phyloP scores from a whole-genome alignment of 2,888 invertebrate species.

The Caenorhabditis imperialis region DNA sequence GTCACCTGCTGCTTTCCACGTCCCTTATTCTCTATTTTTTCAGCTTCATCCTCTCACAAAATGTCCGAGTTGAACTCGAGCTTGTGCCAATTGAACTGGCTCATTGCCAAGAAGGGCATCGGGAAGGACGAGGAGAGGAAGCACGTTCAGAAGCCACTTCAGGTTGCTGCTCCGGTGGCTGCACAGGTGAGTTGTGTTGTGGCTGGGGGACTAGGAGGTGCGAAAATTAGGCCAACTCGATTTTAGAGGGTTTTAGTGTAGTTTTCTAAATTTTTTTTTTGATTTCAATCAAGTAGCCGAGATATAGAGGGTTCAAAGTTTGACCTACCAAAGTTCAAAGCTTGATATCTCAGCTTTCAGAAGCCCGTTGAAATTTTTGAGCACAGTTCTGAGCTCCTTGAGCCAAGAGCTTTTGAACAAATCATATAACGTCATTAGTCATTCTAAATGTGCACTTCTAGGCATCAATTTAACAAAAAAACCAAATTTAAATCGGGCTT shows the following conservation, averaged over 20 bases:
- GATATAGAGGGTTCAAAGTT: neutral
- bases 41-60: slow-evolving; percentile 1
- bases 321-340: too few relatives aligned
- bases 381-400: too few relatives aligned
- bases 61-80: slow-evolving; percentile 62
- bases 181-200: too few relatives aligned
- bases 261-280: neutral
- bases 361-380: too few relatives aligned
- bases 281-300: neutral
- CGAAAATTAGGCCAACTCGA: neutral
- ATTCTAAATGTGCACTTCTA: too few relatives aligned
- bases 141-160: neutral
- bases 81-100: slow-evolving; percentile 67
- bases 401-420: too few relatives aligned
- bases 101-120: slow-evolving; percentile 57
- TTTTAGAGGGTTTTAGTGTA: neutral
- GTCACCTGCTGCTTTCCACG: slow-evolving; percentile 23
- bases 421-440: too few relatives aligned
- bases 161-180: too few relatives aligned
- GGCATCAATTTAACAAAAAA: too few relatives aligned
- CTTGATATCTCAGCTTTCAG: too few relatives aligned
- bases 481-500: too few relatives aligned
- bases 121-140: neutral
- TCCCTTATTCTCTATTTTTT: slow-evolving; percentile 8
- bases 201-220: too few relatives aligned